These are phyloP conservation scores for Chaetorhynchus papuensis DNA, from an alignment of 2,113 vertebrate species.

Conservation along the genomic window DNA sequence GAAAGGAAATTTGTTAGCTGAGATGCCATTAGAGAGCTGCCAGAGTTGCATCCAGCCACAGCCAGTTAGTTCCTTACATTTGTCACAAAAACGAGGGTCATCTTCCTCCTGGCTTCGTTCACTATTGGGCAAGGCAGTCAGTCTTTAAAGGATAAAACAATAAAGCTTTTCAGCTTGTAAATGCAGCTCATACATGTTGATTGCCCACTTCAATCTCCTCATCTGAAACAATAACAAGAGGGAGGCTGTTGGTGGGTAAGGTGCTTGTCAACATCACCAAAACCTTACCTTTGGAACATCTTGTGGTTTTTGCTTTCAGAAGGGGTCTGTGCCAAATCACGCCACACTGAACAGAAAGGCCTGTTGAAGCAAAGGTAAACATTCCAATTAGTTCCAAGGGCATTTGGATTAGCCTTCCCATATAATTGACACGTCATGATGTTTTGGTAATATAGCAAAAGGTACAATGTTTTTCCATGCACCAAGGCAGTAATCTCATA, in stretches of 20 bases:
- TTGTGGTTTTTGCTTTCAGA: not conserved
- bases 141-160: not conserved
- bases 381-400: not conserved
- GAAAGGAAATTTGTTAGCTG: not conserved
- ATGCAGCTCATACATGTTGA: not conserved
- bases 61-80: not conserved
- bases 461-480: not conserved
- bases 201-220: not conserved
- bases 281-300: not conserved
- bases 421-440: not conserved
- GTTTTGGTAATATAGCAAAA: not conserved
- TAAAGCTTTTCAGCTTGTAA: not conserved
- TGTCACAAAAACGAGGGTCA: not conserved
- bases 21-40: not conserved
- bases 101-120: not conserved
- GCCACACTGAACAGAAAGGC: not conserved
- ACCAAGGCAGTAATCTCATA: not conserved
- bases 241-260: not conserved
- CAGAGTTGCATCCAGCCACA: not conserved
- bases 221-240: not conserved
- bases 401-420: not conserved
- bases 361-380: not conserved
- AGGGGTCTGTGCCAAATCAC: not conserved
- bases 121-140: not conserved
- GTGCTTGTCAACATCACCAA: not conserved